Conservation (phyloP, 1,140 invertebrate species). For the Delia radicum region DNA sequence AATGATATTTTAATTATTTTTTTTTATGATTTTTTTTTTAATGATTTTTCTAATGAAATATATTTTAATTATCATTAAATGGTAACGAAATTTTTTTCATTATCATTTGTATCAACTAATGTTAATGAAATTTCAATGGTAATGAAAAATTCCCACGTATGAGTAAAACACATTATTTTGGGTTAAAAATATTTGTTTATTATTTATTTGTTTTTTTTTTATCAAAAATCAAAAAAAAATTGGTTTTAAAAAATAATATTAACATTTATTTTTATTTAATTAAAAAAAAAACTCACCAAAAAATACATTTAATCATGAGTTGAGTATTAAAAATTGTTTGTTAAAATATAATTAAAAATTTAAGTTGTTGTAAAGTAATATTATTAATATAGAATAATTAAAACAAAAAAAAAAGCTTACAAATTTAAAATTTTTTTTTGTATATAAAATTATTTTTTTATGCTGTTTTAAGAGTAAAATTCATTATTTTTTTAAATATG, state of each 20-base stretch:
- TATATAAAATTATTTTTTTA: background rate
- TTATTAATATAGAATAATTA: background rate
- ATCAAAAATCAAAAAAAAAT: background rate
- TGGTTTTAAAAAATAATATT: background rate
- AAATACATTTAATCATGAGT: background rate
- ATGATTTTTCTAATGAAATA: too few species aligned
- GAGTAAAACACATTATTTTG: background rate
- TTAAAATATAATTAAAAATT: background rate
- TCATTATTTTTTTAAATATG: background rate
- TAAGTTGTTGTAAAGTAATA: background rate
- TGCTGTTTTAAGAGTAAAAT: background rate
- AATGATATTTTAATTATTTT: too few species aligned
- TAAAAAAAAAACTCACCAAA: background rate
- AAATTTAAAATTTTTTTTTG: background rate
- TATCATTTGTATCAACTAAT: too few species aligned
- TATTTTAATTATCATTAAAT: too few species aligned
- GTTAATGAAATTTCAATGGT: too few species aligned
- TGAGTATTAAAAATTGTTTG: background rate
- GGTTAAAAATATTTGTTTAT: background rate
- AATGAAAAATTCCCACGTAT: background rate
- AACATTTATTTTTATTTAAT: background rate
- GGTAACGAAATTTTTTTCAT: too few species aligned
- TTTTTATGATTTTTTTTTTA: too few species aligned
- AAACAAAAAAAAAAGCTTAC: constrained; percentile 15
- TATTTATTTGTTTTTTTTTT: background rate